Percentiles rank a stretch among this genome's conserved stretches.
Evolutionary conservation across 2,797 vertebrate genomes (phyloP).

Genomic region (Pteropus rufus): DNA sequence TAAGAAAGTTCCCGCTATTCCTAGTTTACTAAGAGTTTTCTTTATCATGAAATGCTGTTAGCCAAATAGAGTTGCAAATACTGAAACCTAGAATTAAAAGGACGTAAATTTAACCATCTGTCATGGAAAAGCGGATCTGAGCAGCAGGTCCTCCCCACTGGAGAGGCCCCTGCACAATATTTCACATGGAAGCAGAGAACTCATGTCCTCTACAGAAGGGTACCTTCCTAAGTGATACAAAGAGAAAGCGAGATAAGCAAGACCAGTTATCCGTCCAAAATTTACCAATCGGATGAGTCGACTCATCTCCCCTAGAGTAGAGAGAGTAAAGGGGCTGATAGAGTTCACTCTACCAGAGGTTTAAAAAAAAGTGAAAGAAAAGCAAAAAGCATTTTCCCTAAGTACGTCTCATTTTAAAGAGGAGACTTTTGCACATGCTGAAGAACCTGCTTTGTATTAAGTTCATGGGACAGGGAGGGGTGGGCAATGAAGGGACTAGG

Average conservation of each 20-base stretch:
- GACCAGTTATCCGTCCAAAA: not conserved
- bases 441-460: not conserved
- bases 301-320: not conserved
- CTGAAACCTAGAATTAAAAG: not conserved
- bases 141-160: not conserved
- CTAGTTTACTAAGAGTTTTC: not conserved
- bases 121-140: not conserved
- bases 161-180: not conserved
- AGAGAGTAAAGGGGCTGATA: not conserved
- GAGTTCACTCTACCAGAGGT: not conserved
- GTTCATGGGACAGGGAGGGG: not conserved
- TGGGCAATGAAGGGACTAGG: rapidly evolving
- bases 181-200: not conserved
- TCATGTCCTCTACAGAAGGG: not conserved
- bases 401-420: not conserved
- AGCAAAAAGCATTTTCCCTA: not conserved
- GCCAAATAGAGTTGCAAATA: not conserved
- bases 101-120: not conserved
- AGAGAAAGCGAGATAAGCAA: not conserved
- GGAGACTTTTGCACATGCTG: not conserved
- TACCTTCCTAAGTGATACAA: not conserved
- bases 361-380: not conserved
- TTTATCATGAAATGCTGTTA: not conserved
- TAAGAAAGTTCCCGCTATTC: not conserved
- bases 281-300: not conserved